Evolutionary conservation across 2,888 invertebrate species (phyloP).

Genomic region (Ophion ventricosus): DNA sequence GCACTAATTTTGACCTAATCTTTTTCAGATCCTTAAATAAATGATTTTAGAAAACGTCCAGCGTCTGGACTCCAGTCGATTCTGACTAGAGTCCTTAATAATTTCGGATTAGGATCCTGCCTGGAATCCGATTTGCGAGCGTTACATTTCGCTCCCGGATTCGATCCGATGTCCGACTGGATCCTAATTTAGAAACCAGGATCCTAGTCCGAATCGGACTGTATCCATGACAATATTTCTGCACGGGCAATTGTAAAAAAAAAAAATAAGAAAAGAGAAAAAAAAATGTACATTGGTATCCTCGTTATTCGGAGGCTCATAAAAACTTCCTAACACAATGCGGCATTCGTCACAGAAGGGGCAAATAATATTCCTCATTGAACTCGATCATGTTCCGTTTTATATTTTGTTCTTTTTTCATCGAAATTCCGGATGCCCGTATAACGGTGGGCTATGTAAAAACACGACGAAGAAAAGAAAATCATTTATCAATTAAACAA

Average conservation of each 20-base stretch:
- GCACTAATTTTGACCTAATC: too few species aligned
- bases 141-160: too few species aligned
- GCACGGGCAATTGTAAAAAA: neutral
- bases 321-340: neutral
- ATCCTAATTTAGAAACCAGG: too few species aligned
- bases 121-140: too few species aligned
- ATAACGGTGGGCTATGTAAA: neutral
- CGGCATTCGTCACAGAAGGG: neutral
- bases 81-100: too few species aligned
- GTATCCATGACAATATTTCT: neutral
- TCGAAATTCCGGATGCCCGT: neutral
- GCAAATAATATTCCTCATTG: neutral
- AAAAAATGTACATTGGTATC: neutral
- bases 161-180: too few species aligned
- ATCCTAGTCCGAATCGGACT: neutral
- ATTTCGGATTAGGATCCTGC: too few species aligned
- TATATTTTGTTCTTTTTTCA: neutral
- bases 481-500: neutral
- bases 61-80: too few species aligned
- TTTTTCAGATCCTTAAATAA: too few species aligned
- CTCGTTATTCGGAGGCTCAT: neutral
- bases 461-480: neutral
- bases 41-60: too few species aligned
- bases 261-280: neutral
- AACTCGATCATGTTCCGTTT: neutral